Percentiles rank a stretch among this genome's conserved stretches.
phyloP scores from a whole-genome alignment of 2,888 invertebrate species.

The Monoplex corrugatus region DNA sequence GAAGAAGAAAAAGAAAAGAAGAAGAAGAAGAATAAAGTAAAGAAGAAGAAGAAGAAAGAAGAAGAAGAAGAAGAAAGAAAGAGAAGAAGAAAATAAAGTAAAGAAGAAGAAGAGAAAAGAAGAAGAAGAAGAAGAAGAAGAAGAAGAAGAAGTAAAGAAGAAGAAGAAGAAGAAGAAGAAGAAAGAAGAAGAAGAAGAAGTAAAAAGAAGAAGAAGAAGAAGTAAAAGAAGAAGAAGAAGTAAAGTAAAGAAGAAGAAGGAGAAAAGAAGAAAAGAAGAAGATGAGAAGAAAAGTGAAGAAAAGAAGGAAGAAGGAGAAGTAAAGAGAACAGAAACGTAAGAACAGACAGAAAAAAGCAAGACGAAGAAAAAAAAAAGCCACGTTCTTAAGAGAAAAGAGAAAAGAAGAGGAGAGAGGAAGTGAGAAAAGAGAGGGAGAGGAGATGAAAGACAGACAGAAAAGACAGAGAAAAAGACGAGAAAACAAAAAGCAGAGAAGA shows the following conservation, averaged over 20 bases:
- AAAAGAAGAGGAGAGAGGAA: neutral
- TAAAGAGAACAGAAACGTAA: neutral
- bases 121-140: constrained; percentile 1
- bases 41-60: neutral
- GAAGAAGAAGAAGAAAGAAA: neutral
- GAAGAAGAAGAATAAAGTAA: neutral
- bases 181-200: neutral
- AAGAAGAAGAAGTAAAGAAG: neutral
- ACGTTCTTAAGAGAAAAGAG: too few relatives aligned
- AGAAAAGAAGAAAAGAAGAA: neutral
- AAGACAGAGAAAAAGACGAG: neutral
- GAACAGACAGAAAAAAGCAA: neutral
- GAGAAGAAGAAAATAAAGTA: neutral
- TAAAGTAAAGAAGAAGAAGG: neutral
- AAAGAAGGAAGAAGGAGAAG: neutral
- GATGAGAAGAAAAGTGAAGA: neutral
- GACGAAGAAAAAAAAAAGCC: neutral
- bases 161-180: neutral
- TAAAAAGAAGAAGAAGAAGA: neutral
- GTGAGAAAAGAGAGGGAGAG: neutral
- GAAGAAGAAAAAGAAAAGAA: too few relatives aligned
- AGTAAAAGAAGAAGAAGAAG: neutral
- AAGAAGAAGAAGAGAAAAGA: neutral
- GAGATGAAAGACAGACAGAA: neutral
- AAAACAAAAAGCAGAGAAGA: neutral